These are phyloP conservation scores for Crematogaster levior DNA, from an alignment of 2,888 invertebrate genomes.

Conservation along the genomic window DNA sequence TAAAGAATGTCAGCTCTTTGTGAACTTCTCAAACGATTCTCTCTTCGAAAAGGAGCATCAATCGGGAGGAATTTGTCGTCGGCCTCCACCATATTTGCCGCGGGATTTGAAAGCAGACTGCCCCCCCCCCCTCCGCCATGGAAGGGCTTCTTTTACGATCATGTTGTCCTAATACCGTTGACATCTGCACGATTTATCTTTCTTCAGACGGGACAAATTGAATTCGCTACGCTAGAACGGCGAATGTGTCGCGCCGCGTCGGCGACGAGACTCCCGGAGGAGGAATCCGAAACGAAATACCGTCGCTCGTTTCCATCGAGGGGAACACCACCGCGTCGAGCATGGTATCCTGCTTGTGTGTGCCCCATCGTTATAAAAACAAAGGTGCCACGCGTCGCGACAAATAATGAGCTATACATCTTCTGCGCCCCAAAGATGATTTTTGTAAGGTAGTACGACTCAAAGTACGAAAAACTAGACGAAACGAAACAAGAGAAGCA, in stretches of 20 bases:
- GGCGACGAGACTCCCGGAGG: not conserved
- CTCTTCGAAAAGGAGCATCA: not conserved
- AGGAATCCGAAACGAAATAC: not conserved
- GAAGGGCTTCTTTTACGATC: conserved; percentile 44
- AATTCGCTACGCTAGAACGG: conserved; percentile 69
- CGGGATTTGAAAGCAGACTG: conserved; percentile 4
- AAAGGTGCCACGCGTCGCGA: conserved; percentile 57
- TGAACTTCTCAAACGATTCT: not conserved
- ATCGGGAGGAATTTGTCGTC: not conserved
- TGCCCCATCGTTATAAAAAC: conserved; percentile 78
- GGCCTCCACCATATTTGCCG: conserved; percentile 1
- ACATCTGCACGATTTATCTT: conserved; percentile 83
- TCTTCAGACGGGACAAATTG: conserved; percentile 73
- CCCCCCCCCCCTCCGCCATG: not conserved
- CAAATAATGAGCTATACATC: conserved; percentile 34
- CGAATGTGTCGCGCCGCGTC: conserved; percentile 29
- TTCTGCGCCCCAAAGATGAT: not conserved
- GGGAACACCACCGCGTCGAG: conserved; percentile 35
- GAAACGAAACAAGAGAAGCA: not conserved
- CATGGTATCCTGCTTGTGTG: conserved; percentile 80
- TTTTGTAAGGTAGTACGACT: not conserved
- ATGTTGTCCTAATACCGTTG: conserved; percentile 79
- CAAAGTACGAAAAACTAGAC: not conserved
- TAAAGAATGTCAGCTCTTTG: too few relatives aligned
- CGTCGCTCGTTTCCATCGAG: not conserved